Evolutionary conservation across 2,797 vertebrate genomes (phyloP), one percentile per base, ranked within the genome.

Genomic region (Tachyglossus aculeatus): DNA sequence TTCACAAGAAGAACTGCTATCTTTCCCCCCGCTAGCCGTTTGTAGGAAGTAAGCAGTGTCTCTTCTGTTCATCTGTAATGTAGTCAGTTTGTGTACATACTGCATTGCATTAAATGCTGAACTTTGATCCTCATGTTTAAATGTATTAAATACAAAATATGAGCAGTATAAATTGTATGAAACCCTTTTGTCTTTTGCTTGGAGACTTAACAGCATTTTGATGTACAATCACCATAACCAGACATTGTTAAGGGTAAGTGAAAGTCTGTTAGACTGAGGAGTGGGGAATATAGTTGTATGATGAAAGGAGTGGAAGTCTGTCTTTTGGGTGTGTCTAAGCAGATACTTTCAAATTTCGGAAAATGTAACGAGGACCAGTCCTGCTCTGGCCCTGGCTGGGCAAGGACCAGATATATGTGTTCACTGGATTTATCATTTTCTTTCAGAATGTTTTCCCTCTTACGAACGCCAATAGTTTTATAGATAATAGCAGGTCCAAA

Each of bases 161-260:
- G 74, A 76, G 74, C 71, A 78, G 75, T 67, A 77, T 83, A 86
- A 90, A 84, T 88, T 58, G 57, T 80, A 61, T 84, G 78, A 79
- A 80, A 80, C 59, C 31, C 43, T 86, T 85, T 83, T 74, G 73
- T 80, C 72, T 84, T 56, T 54, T 70, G 21, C 60, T 81, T 56
- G 59, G 84, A 75, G 77, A 63, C 61, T 31, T 55, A 71, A 70
- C 71, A 80, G 74, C 33, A 34, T 82, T 86, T 74, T 58, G 53
- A 54, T 74, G 31, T 65, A 40, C 39, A 71, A 44, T 74, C 66
- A 64, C 65, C 31, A 53, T 48, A 69, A 80, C 77, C 60, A 80
- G 74, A 75, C 36, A 39, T 67, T 72, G 54, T 71, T 82, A 38
- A 71, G 85, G 81, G 63, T 77, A 67, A 87, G 67, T 84, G 54